A percentile compares a stretch with the other conserved stretches of the same genome.
These are phyloP conservation scores for Drosophila asahinai DNA, from an alignment of 1,140 invertebrate species.

Conservation along the genomic window DNA sequence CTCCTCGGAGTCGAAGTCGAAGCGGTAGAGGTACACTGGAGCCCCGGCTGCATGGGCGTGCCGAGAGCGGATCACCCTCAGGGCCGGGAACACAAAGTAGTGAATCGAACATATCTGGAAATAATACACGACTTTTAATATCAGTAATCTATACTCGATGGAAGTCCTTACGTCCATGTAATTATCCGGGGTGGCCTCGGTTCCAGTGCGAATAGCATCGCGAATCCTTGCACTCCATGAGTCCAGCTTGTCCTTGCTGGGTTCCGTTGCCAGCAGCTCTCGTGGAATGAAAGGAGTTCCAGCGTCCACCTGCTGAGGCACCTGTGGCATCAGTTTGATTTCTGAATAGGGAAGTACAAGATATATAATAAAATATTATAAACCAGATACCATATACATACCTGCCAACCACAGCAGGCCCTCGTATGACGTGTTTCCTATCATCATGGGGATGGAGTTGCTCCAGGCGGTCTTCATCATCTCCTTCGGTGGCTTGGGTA, in stretches of 20 bases:
- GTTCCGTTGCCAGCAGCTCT: constrained; percentile 50
- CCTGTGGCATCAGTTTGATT: constrained; percentile 52
- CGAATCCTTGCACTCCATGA: constrained; percentile 54
- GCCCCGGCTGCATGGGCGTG: constrained; percentile 71
- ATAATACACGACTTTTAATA: neutral
- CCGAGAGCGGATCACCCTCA: constrained; percentile 77
- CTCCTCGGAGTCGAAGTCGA: constrained; percentile 84
- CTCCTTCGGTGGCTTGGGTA: constrained; percentile 75
- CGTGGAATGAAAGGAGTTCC: constrained; percentile 64
- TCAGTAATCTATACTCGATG: no score
- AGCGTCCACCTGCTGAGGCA: constrained; percentile 56
- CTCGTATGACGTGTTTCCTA: constrained; percentile 84
- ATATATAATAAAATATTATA: neutral
- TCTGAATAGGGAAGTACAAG: constrained; percentile 34
- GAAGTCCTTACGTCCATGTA: constrained; percentile 71
- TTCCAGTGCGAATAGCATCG: constrained; percentile 58
- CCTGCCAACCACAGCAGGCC: constrained; percentile 76
- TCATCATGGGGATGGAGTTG: constrained; percentile 84
- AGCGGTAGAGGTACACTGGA: constrained; percentile 85
- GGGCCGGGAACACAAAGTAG: constrained; percentile 83
- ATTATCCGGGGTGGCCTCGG: constrained; percentile 62
- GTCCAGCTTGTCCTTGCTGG: constrained; percentile 47
- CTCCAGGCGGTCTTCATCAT: constrained; percentile 83
- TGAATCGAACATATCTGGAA: constrained; percentile 71
- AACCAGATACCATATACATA: neutral